These are phyloP conservation scores for Thalpophila matura DNA, from an alignment of 2,888 invertebrate species.

Conservation along the genomic window DNA sequence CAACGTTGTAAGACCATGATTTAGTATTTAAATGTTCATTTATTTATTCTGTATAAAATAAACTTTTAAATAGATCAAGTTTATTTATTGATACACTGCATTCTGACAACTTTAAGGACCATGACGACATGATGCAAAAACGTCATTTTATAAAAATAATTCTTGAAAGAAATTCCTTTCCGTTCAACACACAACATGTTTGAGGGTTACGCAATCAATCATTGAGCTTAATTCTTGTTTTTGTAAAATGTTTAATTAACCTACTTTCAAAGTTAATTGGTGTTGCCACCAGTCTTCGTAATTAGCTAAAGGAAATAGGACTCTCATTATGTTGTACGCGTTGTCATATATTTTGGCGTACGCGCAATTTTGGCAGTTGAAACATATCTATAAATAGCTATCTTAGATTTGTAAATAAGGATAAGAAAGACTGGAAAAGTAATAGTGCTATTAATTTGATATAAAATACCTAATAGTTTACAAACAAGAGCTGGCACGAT, in stretches of 20 bases:
- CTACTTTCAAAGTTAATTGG: constrained; percentile 32
- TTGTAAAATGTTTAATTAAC: constrained; percentile 36
- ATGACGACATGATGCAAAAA: background rate
- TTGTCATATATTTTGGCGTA: constrained; percentile 9
- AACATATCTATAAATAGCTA: constrained; percentile 3
- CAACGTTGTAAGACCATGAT: constrained; percentile 4
- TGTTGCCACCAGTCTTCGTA: constrained; percentile 16
- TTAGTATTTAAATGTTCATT: constrained; percentile 6
- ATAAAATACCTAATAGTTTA: constrained; percentile 5
- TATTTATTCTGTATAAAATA: constrained; percentile 15
- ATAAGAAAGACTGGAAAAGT: constrained; percentile 6
- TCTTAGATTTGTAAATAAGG: background rate
- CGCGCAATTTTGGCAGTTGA: background rate
- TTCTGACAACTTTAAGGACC: constrained; percentile 15
- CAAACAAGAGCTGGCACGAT: background rate
- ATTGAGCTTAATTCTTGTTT: constrained; percentile 12
- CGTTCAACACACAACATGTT: constrained; percentile 7
- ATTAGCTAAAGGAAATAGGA: constrained; percentile 17
- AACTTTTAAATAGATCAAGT: constrained; percentile 21
- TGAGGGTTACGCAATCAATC: constrained; percentile 28
- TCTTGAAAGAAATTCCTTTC: constrained; percentile 8
- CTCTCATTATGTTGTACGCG: background rate
- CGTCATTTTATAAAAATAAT: constrained; percentile 17
- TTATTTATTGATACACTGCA: constrained; percentile 47
- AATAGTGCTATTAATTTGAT: no score